Base-by-base conservation (phyloP, 2,888 invertebrate species). In the Plebejus anna region DNA sequence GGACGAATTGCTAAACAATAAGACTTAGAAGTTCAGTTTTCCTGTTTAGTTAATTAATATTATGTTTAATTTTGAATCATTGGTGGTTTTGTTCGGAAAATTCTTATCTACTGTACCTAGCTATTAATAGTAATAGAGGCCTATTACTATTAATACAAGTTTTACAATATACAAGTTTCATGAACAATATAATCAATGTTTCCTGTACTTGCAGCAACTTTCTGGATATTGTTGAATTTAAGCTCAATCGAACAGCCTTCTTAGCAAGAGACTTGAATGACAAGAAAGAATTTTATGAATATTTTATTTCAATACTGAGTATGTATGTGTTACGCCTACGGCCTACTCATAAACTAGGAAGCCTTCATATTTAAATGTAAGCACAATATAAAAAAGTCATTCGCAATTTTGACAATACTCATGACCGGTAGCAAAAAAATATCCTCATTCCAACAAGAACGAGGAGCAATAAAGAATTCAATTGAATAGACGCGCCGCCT, bases 401-500 rank as follows among this genome's bases (percentile, higher is more conserved):
- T 55, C 28, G 22, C 28, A 61, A 61, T 28, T 61, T 11, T 28
- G 22, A 70, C 70, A n/a, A 70, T 36, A 32, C 3, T 70, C 70
- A 71, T n/a, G 13, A 51, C 51, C 22, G 16, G 51, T 16, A 55
- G 11, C 32, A 32, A 28, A 42, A 11, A 47, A 38, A 42, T 72
- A 55, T 73, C 32, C 47, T 55, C 73, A 73, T 73, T 55, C 47
- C 47, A 47, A 73, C 32, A 73, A 73, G 73, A 73, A 51, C 55
- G 73, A 51, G 47, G 47, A 32, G 73, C 73, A 57, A 59, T 76
- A 72, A 59, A 76, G 59, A 72, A 75, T 66, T 72, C 72, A 72
- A 76, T 71, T 76, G 72, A 72, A 59, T 61, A 59, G 71, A 76
- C 75, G 70, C 61, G 47, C 36, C 76, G 75, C 77, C 70, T 72